Base-by-base conservation (phyloP, 2,888 invertebrate genomes). In the Eudasyphora cyanicolor region DNA sequence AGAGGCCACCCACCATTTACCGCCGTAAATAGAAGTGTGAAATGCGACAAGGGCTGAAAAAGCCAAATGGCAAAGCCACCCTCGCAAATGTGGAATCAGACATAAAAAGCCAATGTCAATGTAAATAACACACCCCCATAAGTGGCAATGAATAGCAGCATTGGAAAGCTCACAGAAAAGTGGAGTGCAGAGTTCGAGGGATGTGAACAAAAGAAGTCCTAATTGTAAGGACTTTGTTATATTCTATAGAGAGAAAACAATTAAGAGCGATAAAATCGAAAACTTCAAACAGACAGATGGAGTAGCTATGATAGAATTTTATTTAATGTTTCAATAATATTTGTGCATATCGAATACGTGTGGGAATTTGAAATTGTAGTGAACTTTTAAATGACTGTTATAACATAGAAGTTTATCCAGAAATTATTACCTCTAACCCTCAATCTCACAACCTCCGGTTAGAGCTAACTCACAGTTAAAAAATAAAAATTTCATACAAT, bases 1-100 rank as follows among this genome's bases (percentile, higher is more conserved):
- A 49, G 74, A 49, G 64, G 75, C 79, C 79, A 84, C 80, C 77
- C 83, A 80, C 80, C 49, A 84, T 49, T 75, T n/a, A n/a, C n/a
- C n/a, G n/a, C n/a, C n/a, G n/a, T n/a, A n/a, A n/a, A n/a, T n/a
- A 57, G 51, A 75, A 83, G 77, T 80, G 80, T 80, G 77, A 80
- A 80, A 77, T 19, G 38, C 24, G 24, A n/a, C n/a, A n/a, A 24
- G 67, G 42, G 42, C 21, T 38, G 67, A 67, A n/a, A n/a, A 38
- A 12, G 42, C 14, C 42, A 24, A 35, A 67, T 35, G 17, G 67
- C 64, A 19, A 24, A 67, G 19, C n/a, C 67, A 67, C 67, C 67
- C 67, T 21, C 67, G 38, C 1, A 14, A 2, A 45, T 4, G 45
- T n/a, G 45, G 2, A 42, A 1, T 19, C n/a, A 27, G 57, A 8